Evolutionary conservation across 1,140 invertebrate genomes (phyloP), one percentile per base, ranked within the genome.

Genomic region (Diuraphis noxia): DNA sequence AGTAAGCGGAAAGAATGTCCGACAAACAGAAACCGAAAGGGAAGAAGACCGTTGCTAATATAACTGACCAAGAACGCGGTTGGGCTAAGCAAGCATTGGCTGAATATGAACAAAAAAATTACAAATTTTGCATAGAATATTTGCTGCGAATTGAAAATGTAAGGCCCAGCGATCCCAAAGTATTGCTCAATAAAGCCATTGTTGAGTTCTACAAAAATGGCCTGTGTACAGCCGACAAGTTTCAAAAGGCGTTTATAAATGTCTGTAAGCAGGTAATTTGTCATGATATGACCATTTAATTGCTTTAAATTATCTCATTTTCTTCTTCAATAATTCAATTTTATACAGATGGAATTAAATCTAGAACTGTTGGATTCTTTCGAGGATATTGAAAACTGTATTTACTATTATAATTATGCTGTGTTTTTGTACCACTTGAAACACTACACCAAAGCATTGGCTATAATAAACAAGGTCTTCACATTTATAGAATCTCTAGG

Each of bases 321-420:
- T 85, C 43, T 23, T 25, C 23, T 38, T 38, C 79, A 38, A 82
- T 56, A n/a, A 30, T n/a, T 6, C 91, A 63, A 89, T 91, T 38
- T n/a, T 56, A 81, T 92, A 56, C 92, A 95, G 94, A 94, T 94
- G 91, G 93, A 94, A 87, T 93, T 95, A 25, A 94, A 95, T 90
- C 94, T 94, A 25, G 95, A 96, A 40, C 94, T 94, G 92, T 92
- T 95, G n/a, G 96, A 96, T 77, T 93, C 93, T 52, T 91, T 95
- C 9, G 95, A 95, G 92, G 96, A 97, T 94, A 95, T 96, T 23
- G 96, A 96, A 92, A 96, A 96, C 92, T 96, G 96, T 93, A 95
- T 96, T 84, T 93, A 95, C 10, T 95, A 96, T 85, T 98, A 97
- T 93, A 98, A 98, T 93, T 96, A 97, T 93, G 97, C 97, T 5